Evolutionary conservation across 2,797 vertebrate species (phyloP).

Genomic region (Linurgus olivaceus): DNA sequence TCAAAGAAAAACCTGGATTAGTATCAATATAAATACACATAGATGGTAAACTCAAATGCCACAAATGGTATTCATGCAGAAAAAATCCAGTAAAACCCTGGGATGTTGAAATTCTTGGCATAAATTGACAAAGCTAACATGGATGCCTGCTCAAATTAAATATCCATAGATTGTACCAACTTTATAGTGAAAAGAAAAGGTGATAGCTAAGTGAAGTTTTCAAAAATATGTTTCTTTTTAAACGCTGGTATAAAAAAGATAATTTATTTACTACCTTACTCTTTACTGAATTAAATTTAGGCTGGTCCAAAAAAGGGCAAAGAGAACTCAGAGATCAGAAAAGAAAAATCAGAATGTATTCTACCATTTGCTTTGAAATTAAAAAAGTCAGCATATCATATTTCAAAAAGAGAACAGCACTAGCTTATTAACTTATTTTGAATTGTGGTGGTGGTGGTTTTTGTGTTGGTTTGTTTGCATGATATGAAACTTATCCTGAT

Average conservation of each 20-base stretch:
- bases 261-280: not conserved
- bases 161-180: not conserved
- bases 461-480: not conserved
- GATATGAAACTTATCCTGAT: not conserved
- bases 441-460: not conserved
- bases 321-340: not conserved
- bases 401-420: not conserved
- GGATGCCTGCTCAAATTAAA: not conserved
- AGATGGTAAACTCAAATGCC: not conserved
- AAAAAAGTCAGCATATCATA: not conserved
- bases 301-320: not conserved
- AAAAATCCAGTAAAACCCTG: not conserved
- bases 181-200: not conserved
- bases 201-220: not conserved
- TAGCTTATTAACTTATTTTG: not conserved
- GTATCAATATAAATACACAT: not conserved
- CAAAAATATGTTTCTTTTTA: not conserved
- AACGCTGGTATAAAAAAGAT: not conserved
- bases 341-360: not conserved
- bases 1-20: not conserved
- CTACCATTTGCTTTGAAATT: not conserved
- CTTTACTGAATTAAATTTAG: not conserved
- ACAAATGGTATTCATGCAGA: not conserved
- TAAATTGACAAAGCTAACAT: not conserved
- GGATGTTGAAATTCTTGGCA: not conserved